phyloP scores from a whole-genome alignment of 2,888 invertebrate genomes.

The Timema cristinae region DNA sequence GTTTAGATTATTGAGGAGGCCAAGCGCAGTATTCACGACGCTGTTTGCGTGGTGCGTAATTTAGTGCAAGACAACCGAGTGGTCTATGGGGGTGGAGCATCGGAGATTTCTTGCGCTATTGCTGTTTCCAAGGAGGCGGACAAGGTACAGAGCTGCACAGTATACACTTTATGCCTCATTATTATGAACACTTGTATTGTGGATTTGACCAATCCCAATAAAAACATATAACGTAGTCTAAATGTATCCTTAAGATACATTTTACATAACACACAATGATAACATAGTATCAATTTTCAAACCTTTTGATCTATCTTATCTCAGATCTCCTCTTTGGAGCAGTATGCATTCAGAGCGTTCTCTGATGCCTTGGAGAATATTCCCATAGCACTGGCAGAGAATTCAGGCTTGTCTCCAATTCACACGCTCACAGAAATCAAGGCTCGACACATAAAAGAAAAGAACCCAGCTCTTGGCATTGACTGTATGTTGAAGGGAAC shows the following conservation, averaged over 20 bases:
- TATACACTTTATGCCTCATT: neutral
- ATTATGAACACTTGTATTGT: neutral
- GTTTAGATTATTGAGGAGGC: slow-evolving; percentile 68
- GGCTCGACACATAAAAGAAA: slow-evolving; percentile 79
- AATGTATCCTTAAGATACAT: too few relatives aligned
- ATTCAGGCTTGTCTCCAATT: slow-evolving; percentile 90
- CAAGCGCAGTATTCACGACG: slow-evolving; percentile 69
- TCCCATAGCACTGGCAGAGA: slow-evolving; percentile 94
- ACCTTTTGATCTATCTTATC: slow-evolving; percentile 25
- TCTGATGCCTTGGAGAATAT: slow-evolving; percentile 93
- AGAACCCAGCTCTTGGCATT: slow-evolving; percentile 84
- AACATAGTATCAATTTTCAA: too few relatives aligned
- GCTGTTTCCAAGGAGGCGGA: slow-evolving; percentile 88
- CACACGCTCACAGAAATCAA: slow-evolving; percentile 88
- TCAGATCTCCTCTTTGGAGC: slow-evolving; percentile 78
- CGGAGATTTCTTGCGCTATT: slow-evolving; percentile 91
- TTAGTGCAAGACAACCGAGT: slow-evolving; percentile 67
- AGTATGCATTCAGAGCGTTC: slow-evolving; percentile 95
- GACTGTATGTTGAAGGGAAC: slow-evolving; percentile 88
- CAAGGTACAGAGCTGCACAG: slow-evolving; percentile 50
- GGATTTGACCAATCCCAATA: too few relatives aligned
- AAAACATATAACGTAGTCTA: too few relatives aligned
- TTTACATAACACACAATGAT: too few relatives aligned
- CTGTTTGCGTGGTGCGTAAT: slow-evolving; percentile 69
- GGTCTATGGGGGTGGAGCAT: slow-evolving; percentile 97